These are phyloP conservation scores for Idaea dimidiata DNA, from an alignment of 2,888 invertebrate species.

Conservation along the genomic window DNA sequence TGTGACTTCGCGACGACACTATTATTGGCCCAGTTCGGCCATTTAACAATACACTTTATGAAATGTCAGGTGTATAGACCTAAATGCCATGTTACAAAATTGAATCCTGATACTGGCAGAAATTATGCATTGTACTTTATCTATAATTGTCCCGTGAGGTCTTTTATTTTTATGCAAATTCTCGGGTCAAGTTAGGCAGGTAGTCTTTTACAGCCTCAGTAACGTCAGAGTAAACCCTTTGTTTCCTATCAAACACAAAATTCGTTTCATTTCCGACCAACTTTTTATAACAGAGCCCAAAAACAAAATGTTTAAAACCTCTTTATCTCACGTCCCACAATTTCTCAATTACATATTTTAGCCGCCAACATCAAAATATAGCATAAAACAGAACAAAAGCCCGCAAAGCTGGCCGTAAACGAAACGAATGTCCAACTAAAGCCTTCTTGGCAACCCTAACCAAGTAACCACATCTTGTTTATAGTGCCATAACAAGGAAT, in stretches of 20 bases:
- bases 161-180: not conserved
- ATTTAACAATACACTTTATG: not conserved
- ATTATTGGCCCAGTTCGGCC: not conserved
- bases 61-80: not conserved
- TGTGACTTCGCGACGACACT: not conserved
- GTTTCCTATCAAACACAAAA: not conserved
- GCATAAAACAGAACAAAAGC: slow-evolving; percentile 11
- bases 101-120: not conserved
- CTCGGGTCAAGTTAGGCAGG: not conserved
- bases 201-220: not conserved
- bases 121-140: not conserved
- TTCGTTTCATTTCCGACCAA: not conserved
- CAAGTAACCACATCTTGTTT: slow-evolving; percentile 24
- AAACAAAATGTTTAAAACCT: not conserved
- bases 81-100: not conserved
- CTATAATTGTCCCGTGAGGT: not conserved
- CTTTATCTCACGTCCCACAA: not conserved
- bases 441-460: slow-evolving; percentile 1
- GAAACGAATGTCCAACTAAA: not conserved
- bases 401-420: not conserved
- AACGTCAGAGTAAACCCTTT: not conserved
- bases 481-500: slow-evolving; percentile 33
- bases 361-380: not conserved
- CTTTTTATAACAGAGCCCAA: not conserved
- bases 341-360: slow-evolving; percentile 1